These are phyloP conservation scores for Littorina saxatilis DNA, from an alignment of 1,140 invertebrate species.

Conservation along the genomic window DNA sequence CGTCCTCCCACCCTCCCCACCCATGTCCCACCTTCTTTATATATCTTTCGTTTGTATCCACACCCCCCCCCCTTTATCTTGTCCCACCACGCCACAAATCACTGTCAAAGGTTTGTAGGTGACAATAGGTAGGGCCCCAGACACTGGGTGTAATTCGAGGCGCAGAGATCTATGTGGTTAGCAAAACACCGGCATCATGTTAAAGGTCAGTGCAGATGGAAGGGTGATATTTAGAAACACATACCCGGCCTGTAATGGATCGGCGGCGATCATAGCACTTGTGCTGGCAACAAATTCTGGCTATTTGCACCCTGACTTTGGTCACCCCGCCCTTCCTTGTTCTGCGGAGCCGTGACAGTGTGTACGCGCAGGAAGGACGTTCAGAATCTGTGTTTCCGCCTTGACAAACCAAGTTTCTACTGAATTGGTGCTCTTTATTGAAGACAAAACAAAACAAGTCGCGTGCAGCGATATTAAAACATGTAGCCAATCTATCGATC, in stretches of 20 bases:
- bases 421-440: too few relatives aligned
- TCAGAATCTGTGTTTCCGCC: too few relatives aligned
- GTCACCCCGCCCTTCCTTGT: too few relatives aligned
- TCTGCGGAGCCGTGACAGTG: too few relatives aligned
- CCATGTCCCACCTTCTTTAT: neutral
- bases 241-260: constrained; percentile 17
- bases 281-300: neutral
- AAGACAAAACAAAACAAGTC: too few relatives aligned
- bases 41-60: neutral
- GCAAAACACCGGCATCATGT: constrained; percentile 33
- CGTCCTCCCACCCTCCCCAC: neutral
- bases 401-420: too few relatives aligned
- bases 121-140: constrained; percentile 11
- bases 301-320: neutral
- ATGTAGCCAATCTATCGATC: too few relatives aligned
- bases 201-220: constrained; percentile 7
- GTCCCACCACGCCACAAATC: constrained; percentile 19
- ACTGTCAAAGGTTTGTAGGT: constrained; percentile 22
- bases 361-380: too few relatives aligned
- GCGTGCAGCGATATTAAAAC: too few relatives aligned
- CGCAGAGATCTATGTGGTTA: constrained; percentile 30
- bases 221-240: neutral
- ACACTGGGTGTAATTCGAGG: constrained; percentile 17
- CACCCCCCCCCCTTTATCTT: neutral
- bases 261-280: neutral